Base-by-base conservation (phyloP, 2,797 vertebrate genomes). In the Pipistrellus nathusii region DNA sequence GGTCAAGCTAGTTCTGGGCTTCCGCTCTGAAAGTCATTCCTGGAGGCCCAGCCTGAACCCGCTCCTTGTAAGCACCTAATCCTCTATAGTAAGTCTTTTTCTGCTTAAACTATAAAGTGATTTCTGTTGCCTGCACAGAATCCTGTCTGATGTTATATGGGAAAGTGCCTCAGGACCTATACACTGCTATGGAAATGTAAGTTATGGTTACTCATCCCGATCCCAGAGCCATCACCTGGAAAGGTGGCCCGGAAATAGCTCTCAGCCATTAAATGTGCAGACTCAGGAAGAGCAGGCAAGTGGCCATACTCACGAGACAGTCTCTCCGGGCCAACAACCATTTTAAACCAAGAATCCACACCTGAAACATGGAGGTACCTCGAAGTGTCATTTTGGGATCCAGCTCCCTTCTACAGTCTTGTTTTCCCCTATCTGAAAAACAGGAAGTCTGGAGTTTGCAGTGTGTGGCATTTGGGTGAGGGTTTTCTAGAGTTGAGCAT, bases 401-500 rank as follows among this genome's bases (percentile, higher is more conserved):
- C 53, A 83, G 27, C 23, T 91, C 20, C 44, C 21, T 62, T 78
- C 46, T 48, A 12, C 2, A 84, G 35, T 25, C 69, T 59, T 25
- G 11, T n/a, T 64, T 88, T 38, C 57, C 35, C 55, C 59, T 80
- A 82, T 68, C 80, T 87, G 30, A 62, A 66, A 87, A 93, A 64
- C 5, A 84, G 18, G 32, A 53, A n/a, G 35, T 48, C 68, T 94
- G n/a, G 32, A 55, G 12, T 46, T 85, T 88, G 32, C 38, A 25
- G 5, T 21, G 20, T 86, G 59, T 69, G 30, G 68, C 57, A n/a
- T 72, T n/a, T 41, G 82, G 44, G 25, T 30, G n/a, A 90, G 59
- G n/a, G 10, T 78, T 96, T 88, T 93, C 90, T 90, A 55, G 76
- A 69, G 35, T 3, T 86, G 73, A 78, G 17, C 15, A 23, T 86